Percentiles rank a stretch among this genome's conserved stretches.
These are phyloP conservation scores for Falcaria lacertinaria DNA, from an alignment of 2,888 invertebrate genomes.

Conservation along the genomic window DNA sequence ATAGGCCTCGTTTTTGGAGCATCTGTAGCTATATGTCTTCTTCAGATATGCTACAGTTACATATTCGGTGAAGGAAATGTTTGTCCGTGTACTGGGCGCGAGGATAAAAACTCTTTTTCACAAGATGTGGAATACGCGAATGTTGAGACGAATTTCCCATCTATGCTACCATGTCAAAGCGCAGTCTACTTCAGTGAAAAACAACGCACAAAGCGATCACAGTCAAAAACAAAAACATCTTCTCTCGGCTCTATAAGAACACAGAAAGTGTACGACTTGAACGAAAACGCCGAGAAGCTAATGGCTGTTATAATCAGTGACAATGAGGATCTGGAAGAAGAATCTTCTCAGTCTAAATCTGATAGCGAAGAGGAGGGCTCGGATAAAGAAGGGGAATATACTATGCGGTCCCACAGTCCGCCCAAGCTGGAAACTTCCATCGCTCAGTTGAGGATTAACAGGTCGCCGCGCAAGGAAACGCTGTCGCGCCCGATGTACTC, in stretches of 20 bases:
- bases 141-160: slow-evolving; percentile 44
- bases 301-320: slow-evolving; percentile 58
- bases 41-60: slow-evolving; percentile 55
- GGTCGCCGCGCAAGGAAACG: slow-evolving; percentile 9
- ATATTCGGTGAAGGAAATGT: slow-evolving; percentile 36
- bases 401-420: slow-evolving; percentile 38
- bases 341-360: slow-evolving; percentile 13
- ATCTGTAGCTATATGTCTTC: slow-evolving; percentile 42
- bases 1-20: slow-evolving; percentile 41
- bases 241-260: slow-evolving; percentile 41
- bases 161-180: slow-evolving; percentile 37
- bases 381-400: slow-evolving; percentile 9
- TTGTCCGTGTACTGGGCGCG: slow-evolving; percentile 36
- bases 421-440: slow-evolving; percentile 58
- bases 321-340: slow-evolving; percentile 26
- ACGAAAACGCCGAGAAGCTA: slow-evolving; percentile 57
- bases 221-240: slow-evolving; percentile 33
- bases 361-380: slow-evolving; percentile 23
- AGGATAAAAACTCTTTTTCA: slow-evolving; percentile 7
- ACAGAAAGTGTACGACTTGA: slow-evolving; percentile 59
- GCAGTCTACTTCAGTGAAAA: slow-evolving; percentile 32
- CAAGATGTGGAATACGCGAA: slow-evolving; percentile 35
- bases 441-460: slow-evolving; percentile 49
- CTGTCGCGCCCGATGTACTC: slow-evolving; percentile 33
- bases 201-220: slow-evolving; percentile 17